Evolutionary conservation across 2,888 invertebrate species (phyloP).

Genomic region (Nymphalis polychloros): DNA sequence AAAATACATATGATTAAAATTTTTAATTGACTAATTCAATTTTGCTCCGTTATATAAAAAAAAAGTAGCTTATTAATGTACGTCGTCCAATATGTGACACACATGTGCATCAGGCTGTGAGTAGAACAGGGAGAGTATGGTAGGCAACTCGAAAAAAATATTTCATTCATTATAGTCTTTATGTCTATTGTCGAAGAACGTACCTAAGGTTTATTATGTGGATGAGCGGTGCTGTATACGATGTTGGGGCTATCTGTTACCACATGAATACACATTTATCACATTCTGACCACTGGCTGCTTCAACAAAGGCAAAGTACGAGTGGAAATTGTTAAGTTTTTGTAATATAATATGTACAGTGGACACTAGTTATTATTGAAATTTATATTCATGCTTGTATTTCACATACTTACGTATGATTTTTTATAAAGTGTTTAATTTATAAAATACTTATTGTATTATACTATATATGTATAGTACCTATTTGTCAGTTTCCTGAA

Average conservation of each 20-base stretch:
- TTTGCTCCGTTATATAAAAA: too few relatives aligned
- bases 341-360: too few relatives aligned
- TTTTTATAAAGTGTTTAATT: too few relatives aligned
- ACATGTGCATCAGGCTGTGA: slow-evolving; percentile 13
- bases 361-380: too few relatives aligned
- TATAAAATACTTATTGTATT: too few relatives aligned
- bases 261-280: slow-evolving; percentile 23
- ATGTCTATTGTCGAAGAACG: slow-evolving; percentile 6
- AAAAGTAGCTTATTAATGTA: slow-evolving; percentile 7
- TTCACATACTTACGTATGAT: too few relatives aligned
- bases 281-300: slow-evolving; percentile 17
- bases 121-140: slow-evolving; percentile 14
- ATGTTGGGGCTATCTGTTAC: slow-evolving; percentile 18
- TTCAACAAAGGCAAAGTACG: slow-evolving; percentile 4
- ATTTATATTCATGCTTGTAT: too few relatives aligned
- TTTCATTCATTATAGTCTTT: slow-evolving; percentile 1
- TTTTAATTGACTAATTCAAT: too few relatives aligned
- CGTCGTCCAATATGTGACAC: slow-evolving; percentile 15
- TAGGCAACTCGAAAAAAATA: background rate
- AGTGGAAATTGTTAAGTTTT: background rate
- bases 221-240: background rate
- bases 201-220: background rate
- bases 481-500: too few relatives aligned
- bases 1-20: too few relatives aligned
- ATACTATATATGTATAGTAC: too few relatives aligned